Evolutionary conservation across 2,113 vertebrate species (phyloP), one percentile per base, ranked within the genome.

Genomic region (Prionailurus viverrinus): DNA sequence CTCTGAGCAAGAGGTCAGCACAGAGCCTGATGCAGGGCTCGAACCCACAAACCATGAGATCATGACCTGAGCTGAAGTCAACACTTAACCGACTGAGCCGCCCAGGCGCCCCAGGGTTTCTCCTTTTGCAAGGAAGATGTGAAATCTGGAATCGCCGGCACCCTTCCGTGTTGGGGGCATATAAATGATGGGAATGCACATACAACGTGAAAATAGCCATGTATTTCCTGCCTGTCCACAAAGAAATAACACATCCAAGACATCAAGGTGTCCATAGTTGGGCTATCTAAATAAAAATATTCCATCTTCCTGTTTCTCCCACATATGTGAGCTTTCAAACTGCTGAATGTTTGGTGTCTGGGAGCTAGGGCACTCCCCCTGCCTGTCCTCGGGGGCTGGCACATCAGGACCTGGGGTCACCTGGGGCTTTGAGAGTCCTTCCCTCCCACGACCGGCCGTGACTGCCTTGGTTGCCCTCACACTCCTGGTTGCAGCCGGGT

Each of bases 161-260:
- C 55, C 48, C 19, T 84, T 71, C 39, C 13, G 82, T 65, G 92
- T 41, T 63, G 23, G 66, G n/a, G 92, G 73, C 45, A 45, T 25
- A 21, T 10, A 97, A 96, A 63, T 39, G 51, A 73, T 14, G 23
- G 31, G 48, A 71, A 55, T 66, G 65, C 25, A 95, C 84, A 76
- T 12, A 5, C 27, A 69, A 55, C 21, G 45, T 94, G 68, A 92
- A 97, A 93, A 98, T 51, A 86, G 29, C 81, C 51, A 9, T 19
- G 25, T 0, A 11, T 8, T 19, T 76, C 90, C 53, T 79, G 63
- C 8, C n/a, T 63, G 1, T 89, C 65, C 61, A 55, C n/a, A 79
- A n/a, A 82, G 48, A 92, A 92, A 33, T 74, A 69, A 85, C 18
- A 39, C 8, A n/a, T 1, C 25, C 5, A 14, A 58, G 21, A 45